phyloP scores from a whole-genome alignment of 2,888 invertebrate genomes.

The Epirrita christyi region DNA sequence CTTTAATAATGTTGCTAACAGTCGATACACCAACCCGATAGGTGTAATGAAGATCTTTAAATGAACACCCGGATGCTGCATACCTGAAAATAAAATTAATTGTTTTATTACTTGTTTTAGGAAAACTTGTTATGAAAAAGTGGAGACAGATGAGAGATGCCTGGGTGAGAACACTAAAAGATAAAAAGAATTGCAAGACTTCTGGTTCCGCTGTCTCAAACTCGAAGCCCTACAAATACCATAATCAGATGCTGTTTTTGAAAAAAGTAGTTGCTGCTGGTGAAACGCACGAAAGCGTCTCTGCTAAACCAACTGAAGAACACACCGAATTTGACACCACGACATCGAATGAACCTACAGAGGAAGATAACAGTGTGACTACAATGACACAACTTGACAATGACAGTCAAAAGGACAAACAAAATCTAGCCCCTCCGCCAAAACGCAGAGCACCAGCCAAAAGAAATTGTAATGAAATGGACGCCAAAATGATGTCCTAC shows the following conservation, averaged over 20 bases:
- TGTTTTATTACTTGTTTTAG: constrained; percentile 25
- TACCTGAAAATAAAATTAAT: constrained; percentile 17
- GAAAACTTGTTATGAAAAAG: constrained; percentile 19
- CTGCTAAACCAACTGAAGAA: constrained; percentile 15
- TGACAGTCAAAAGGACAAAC: constrained; percentile 40
- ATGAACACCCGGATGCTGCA: constrained; percentile 21
- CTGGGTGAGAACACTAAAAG: constrained; percentile 34
- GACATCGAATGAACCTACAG: constrained; percentile 16
- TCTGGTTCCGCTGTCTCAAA: constrained; percentile 38
- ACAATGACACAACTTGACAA: constrained; percentile 29
- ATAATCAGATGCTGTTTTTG: constrained; percentile 41
- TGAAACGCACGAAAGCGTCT: constrained; percentile 39
- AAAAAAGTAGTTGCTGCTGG: constrained; percentile 38
- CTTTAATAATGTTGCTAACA: constrained; percentile 35
- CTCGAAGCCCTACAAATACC: constrained; percentile 40
- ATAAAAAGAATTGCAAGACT: constrained; percentile 37
- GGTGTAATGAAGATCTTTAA: constrained; percentile 15
- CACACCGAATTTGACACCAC: constrained; percentile 8
- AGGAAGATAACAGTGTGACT: constrained; percentile 22
- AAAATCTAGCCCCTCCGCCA: constrained; percentile 34
- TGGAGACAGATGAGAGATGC: constrained; percentile 17
- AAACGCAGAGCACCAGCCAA: constrained; percentile 36
- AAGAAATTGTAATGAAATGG: constrained; percentile 38
- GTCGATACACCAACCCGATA: constrained; percentile 30
- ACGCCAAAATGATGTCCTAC: constrained; percentile 35